Evolutionary conservation across 2,888 invertebrate genomes (phyloP), one percentile per base, ranked within the genome.

Genomic region (Empis stercorea): DNA sequence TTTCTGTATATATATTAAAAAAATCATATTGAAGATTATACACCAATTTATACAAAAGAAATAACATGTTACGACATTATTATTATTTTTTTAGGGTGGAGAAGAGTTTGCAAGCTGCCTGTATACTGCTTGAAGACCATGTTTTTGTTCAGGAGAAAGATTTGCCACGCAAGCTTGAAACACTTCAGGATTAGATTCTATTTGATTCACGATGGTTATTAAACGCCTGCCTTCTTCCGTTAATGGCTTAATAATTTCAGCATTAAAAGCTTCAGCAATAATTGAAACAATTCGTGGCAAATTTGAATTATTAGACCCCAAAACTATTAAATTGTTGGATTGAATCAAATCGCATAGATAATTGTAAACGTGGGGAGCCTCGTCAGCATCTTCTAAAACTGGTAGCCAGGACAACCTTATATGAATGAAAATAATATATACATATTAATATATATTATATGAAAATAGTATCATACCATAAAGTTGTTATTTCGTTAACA

Each of bases 301-400:
- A 69, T 96, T 96, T 57, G 81, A 76, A 61, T 93, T 89, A 62
- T 92, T 83, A 49, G 79, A 80, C 47, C 93, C 93, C 61, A 93
- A 73, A 51, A 96, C 80, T 48, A 82, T 74, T 16, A 88, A 83
- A 73, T 96, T 87, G 63, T 94, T 93, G 58, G 80, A 77, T 69
- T 94, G 92, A 53, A 95, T 85, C 56, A 97, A 76, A 73, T 96
- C 95, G 72, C 95, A 95, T 55, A 99, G 74, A 68, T 95, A 89
- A 48, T 86, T 87, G 69, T 96, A 99, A 52, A 99, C 87, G 64
- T 94, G 89, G 20, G 88, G 87, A 43, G 95, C 88, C 72, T 99
- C 99, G 57, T 96, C 97, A 13, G 81, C 79, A 70, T 99, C 99
- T 64, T 96, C 96, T 56, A 87, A 82, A 34, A 96, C 92, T 10